Evolutionary conservation across 2,888 invertebrate genomes (phyloP).

Genomic region (Crocallis elinguaria): DNA sequence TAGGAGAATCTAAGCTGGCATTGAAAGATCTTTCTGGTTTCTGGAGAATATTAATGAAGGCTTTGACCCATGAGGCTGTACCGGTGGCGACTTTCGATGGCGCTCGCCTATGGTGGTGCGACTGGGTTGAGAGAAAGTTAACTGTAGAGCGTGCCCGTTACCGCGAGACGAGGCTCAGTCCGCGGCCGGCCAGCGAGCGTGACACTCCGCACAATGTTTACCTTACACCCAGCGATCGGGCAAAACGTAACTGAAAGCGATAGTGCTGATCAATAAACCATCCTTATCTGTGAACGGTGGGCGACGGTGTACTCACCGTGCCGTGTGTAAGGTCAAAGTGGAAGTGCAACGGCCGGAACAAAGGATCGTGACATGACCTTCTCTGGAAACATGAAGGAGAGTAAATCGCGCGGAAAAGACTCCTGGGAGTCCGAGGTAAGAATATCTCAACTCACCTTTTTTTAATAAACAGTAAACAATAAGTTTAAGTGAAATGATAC

Average conservation of each 20-base stretch:
- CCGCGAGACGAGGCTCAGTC: slow-evolving; percentile 54
- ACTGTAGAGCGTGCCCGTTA: slow-evolving; percentile 83
- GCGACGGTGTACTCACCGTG: slow-evolving; percentile 34
- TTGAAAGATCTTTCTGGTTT: slow-evolving; percentile 28
- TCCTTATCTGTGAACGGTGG: slow-evolving; percentile 45
- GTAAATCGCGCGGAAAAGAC: slow-evolving; percentile 74
- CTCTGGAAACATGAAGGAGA: slow-evolving; percentile 80
- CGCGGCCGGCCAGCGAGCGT: slow-evolving; percentile 48
- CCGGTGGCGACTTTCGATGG: slow-evolving; percentile 77
- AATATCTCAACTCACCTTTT: slow-evolving; percentile 6
- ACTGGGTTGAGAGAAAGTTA: slow-evolving; percentile 80
- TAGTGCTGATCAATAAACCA: slow-evolving; percentile 63
- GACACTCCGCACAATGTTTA: slow-evolving; percentile 59
- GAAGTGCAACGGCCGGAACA: slow-evolving; percentile 64
- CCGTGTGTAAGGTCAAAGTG: slow-evolving; percentile 50
- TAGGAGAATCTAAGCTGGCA: neutral
- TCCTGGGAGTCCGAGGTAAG: slow-evolving; percentile 81
- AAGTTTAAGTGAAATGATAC: slow-evolving; percentile 17
- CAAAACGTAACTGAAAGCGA: slow-evolving; percentile 71
- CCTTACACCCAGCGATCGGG: slow-evolving; percentile 52
- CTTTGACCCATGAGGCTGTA: slow-evolving; percentile 73
- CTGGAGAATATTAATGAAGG: slow-evolving; percentile 63
- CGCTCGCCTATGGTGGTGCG: slow-evolving; percentile 69
- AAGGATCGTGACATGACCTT: slow-evolving; percentile 72
- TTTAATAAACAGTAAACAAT: neutral